These are phyloP conservation scores for Papilio aristodemus DNA, from an alignment of 1,140 invertebrate genomes.

Conservation along the genomic window DNA sequence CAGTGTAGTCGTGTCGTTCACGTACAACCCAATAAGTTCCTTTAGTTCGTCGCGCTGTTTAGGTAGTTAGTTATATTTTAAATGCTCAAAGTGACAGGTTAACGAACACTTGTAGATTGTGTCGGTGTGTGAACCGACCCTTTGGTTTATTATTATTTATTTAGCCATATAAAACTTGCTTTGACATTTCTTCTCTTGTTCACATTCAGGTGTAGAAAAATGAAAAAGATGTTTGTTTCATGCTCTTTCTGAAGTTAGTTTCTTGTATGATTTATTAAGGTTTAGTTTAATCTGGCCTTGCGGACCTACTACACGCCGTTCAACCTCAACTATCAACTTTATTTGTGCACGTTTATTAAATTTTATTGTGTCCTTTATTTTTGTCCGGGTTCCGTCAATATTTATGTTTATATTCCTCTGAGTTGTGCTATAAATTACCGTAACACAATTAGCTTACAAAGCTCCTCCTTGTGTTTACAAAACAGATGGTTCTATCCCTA, in stretches of 20 bases:
- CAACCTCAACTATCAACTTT: no score
- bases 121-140: no score
- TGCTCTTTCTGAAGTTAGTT: no score
- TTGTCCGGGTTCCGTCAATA: slow-evolving; percentile 6
- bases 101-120: neutral
- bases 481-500: neutral
- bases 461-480: neutral
- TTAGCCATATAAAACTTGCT: no score
- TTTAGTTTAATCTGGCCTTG: no score
- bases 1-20: neutral
- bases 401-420: slow-evolving; percentile 42
- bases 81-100: slow-evolving; percentile 13
- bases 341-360: neutral
- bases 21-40: neutral
- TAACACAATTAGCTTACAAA: neutral
- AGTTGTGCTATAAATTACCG: slow-evolving; percentile 2
- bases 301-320: no score
- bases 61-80: slow-evolving; percentile 10
- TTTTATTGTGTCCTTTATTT: neutral
- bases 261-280: no score
- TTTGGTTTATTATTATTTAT: no score
- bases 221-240: no score
- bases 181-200: no score
- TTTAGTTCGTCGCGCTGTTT: slow-evolving; percentile 6
- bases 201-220: no score